Evolutionary conservation across 2,888 invertebrate species (phyloP), one percentile per base, ranked within the genome.

Genomic region (Eupithecia pulchellata): DNA sequence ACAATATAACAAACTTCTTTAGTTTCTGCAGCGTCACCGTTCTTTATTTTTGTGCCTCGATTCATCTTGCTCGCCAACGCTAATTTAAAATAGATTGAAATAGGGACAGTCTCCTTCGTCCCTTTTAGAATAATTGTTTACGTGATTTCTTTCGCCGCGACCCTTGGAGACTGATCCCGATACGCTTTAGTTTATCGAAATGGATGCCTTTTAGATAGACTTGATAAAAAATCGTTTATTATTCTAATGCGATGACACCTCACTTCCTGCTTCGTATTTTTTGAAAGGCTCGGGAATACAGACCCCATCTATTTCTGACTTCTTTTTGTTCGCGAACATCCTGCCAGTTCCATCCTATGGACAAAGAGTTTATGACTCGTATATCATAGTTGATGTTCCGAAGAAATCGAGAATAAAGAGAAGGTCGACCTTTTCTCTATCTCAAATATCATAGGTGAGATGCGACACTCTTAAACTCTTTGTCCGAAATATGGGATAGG

Each of bases 61-160:
- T 34, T 30, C 17, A 60, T 29, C 17, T 57, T 57, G 32, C 61
- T 57, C 57, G 25, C 60, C 68, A 74, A 71, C 68, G 66, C 76
- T 80, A 81, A 82, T 83, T 78, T 78, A 78, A 77, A 81, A 78
- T 79, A 78, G 79, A 79, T 80, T 79, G 79, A 79, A 82, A 83
- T 82, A 80, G 79, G 78, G 72, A 75, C 79, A 76, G 77, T 75
- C 77, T 75, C 58, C 64, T 69, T 78, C 81, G 76, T 81, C 79
- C 79, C 83, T 84, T 84, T 86, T 83, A 85, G 82, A 79, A 84
- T 86, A 87, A 86, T 87, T 84, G 81, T 83, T 86, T 84, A 81
- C 79, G 82, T 83, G 84, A 85, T 86, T 86, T 81, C 82, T 84
- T 84, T 82, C 79, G 78, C 75, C 72, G 73, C 79, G 77, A 75